phyloP scores from a whole-genome alignment of 1,140 invertebrate genomes.

The Liolophura sinensis region DNA sequence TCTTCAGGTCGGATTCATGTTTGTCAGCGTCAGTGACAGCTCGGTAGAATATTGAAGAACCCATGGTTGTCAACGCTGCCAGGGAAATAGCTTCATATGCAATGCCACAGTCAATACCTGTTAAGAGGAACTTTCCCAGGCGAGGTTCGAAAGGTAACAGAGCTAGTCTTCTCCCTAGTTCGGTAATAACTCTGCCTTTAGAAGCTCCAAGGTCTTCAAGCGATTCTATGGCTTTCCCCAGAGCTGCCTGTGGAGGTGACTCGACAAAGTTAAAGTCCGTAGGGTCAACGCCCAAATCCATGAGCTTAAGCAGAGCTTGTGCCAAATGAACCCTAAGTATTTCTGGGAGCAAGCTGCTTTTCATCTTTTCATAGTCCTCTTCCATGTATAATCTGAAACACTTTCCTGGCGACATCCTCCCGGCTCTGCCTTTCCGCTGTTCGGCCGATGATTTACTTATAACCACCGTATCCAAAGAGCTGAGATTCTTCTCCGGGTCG shows the following conservation, averaged over 20 bases:
- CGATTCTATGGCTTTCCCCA: slow-evolving; percentile 29
- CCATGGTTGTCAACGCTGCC: slow-evolving; percentile 21
- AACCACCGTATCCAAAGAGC: slow-evolving; percentile 25
- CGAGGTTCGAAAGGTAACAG: slow-evolving; percentile 45
- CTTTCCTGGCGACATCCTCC: slow-evolving; percentile 40
- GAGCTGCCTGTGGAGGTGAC: slow-evolving; percentile 30
- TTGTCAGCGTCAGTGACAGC: slow-evolving; percentile 64
- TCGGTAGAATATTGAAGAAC: slow-evolving; percentile 34
- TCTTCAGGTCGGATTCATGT: slow-evolving; percentile 66
- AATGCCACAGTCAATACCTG: slow-evolving; percentile 52
- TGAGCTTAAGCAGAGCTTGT: slow-evolving; percentile 43
- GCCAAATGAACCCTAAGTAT: slow-evolving; percentile 44
- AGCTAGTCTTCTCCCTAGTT: slow-evolving; percentile 44
- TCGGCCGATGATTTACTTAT: slow-evolving; percentile 48
- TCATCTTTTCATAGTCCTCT: slow-evolving; percentile 34
- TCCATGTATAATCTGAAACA: slow-evolving; percentile 51
- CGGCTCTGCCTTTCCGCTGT: slow-evolving; percentile 52
- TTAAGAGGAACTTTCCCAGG: slow-evolving; percentile 30
- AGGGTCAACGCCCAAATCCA: slow-evolving; percentile 38
- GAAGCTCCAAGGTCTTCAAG: slow-evolving; percentile 39
- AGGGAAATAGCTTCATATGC: slow-evolving; percentile 64
- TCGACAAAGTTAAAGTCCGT: slow-evolving; percentile 47
- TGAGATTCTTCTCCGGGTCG: slow-evolving; percentile 45
- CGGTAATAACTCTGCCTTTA: slow-evolving; percentile 39
- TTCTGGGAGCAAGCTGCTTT: slow-evolving; percentile 36